Evolutionary conservation across 2,113 vertebrate genomes (phyloP), one percentile per base, ranked within the genome.

Genomic region (Cyprinodon brontotheroides): DNA sequence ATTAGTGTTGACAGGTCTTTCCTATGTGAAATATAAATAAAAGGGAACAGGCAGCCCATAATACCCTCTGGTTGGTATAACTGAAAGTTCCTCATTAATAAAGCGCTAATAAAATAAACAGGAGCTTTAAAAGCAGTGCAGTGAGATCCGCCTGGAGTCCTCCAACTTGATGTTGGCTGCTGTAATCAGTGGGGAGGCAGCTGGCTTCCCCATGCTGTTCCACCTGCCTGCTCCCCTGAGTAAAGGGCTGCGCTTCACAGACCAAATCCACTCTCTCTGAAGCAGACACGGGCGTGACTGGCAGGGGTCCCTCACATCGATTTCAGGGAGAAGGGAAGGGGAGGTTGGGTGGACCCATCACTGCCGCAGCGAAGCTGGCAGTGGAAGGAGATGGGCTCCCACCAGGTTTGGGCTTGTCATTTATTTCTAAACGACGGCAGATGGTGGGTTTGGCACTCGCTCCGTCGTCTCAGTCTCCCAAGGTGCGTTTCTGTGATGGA

Each of bases 361-460:
- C 85, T 38, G 3, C 82, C 12, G 3, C 75, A 68, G 82, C 68
- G 37, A 65, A 45, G 82, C 85, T 92, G 92, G 92, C 91, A 91
- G 59, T 39, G 68, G 89, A 89, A 92, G 77, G 84, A 92, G 92
- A 90, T 80, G 72, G 77, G 84, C 89, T 90, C 91, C 91, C 92
- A 83, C 84, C 70, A 88, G 91, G 89, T 90, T 92, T 87, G 82
- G 85, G 87, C 79, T 81, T 87, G 90, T 93, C 91, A 92, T 93
- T 93, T 92, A 88, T 92, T 92, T 92, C 89, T 92, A 93, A 93
- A 91, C 90, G 92, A 80, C 82, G 87, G 91, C 92, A 93, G 92
- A 93, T 93, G 92, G 92, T 76, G 87, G 79, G 86, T 87, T 91
- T 92, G 91, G 91, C 88, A 72, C 89, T 75, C 15, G 83, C 83